Base-by-base conservation (phyloP, 2,797 vertebrate genomes). In the Lophura swinhoii region DNA sequence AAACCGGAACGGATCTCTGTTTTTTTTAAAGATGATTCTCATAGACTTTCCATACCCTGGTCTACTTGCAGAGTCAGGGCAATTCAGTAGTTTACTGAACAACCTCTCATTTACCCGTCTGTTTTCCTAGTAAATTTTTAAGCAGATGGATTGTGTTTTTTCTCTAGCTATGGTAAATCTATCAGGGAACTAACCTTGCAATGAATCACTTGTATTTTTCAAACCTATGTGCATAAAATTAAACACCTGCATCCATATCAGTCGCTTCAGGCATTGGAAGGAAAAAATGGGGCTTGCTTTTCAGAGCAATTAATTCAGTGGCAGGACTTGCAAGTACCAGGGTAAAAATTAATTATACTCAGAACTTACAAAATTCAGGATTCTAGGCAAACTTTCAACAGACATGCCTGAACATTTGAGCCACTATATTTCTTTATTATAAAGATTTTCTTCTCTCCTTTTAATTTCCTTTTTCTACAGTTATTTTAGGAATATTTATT, bases 191-290 rank as follows among this genome's bases (percentile, higher is more conserved):
- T 88, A 88, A 68, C 72, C 62, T 84, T 84, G 88, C 66, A 95
- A 94, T 84, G 87, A 87, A 93, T 90, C 69, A 88, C 81, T 82
- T 87, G 26, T 66, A 74, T 94, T 93, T 96, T 90, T 94, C 91
- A 96, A 87, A 73, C 51, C 37, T 87, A 0, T 29, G 3, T 91
- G 69, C 37, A 72, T 94, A 72, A 94, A 94, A 74, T 94, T 89
- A 91, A 83, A 62, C 31, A 77, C 23, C 49, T 95, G 37, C 53
- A 87, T 84, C 84, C 1, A 1, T 59, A 92, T 89, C 72, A 83
- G 58, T 91, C 75, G 66, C 91, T 92, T 74, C 33, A 80, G 84
- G 69, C 26, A 11, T 29, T 66, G 59, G n/a, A 85, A 90, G 48
- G 18, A 33, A 87, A 62, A 86, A 83, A 77, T 15, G 37, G 49